A percentile compares a stretch with the other conserved stretches of the same genome.
Evolutionary conservation across 2,888 invertebrate genomes (phyloP).

Genomic region (Sinhomidia bicolor): DNA sequence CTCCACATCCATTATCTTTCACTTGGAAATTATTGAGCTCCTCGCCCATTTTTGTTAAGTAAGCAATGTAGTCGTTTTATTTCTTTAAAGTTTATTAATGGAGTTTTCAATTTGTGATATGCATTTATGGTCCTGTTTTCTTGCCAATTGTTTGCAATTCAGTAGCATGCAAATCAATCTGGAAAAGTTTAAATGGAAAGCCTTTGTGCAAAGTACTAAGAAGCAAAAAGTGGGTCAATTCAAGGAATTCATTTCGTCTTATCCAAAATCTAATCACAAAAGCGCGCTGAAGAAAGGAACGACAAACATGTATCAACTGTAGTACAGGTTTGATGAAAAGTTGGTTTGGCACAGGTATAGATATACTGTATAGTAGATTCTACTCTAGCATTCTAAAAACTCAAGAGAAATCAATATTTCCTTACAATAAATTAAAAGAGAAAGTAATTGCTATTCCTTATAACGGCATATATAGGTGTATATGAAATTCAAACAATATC

Average conservation of each 20-base stretch:
- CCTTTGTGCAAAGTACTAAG: not conserved
- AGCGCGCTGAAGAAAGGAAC: not conserved
- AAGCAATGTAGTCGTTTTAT: not conserved
- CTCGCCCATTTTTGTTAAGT: slow-evolving; percentile 13
- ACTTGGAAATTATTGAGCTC: slow-evolving; percentile 27
- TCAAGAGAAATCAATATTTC: slow-evolving; percentile 20
- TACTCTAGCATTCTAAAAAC: slow-evolving; percentile 5
- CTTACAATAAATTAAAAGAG: slow-evolving; percentile 4
- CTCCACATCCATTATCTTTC: slow-evolving; percentile 28
- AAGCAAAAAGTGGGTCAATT: not conserved
- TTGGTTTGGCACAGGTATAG: not conserved
- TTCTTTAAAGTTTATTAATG: not conserved
- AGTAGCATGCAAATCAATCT: not conserved
- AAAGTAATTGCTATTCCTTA: not conserved
- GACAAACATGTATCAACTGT: not conserved
- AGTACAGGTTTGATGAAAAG: not conserved
- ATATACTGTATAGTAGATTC: no score
- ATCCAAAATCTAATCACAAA: not conserved
- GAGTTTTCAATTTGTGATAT: not conserved
- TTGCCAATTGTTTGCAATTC: not conserved
- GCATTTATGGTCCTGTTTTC: not conserved
- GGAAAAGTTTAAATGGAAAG: not conserved
- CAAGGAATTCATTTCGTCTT: not conserved
- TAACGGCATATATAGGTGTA: not conserved
- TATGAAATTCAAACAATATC: not conserved